These are phyloP conservation scores for Sebastolobus altivelis DNA, from an alignment of 2,797 vertebrate species.

Conservation along the genomic window DNA sequence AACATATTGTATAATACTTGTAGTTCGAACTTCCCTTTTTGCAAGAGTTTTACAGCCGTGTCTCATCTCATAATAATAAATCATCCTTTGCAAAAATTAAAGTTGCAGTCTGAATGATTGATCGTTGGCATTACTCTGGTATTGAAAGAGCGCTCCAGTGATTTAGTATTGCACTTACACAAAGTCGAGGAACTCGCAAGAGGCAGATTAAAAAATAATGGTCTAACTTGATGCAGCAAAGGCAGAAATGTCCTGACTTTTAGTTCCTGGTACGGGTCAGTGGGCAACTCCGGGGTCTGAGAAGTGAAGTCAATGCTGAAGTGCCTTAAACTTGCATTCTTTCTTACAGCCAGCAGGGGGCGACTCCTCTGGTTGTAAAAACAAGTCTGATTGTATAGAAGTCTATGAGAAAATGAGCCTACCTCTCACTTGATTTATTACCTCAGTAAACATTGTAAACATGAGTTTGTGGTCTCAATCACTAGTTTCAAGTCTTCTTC, in stretches of 20 bases:
- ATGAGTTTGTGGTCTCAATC: too few species aligned
- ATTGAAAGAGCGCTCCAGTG: neutral
- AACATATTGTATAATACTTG: neutral
- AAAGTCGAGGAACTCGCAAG: neutral
- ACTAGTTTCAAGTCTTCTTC: too few species aligned
- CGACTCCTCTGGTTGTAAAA: too few species aligned
- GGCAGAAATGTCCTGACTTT: neutral
- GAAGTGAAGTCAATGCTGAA: too few species aligned
- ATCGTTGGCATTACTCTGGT: neutral
- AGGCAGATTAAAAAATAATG: neutral
- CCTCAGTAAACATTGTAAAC: too few species aligned
- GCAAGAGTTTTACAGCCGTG: neutral
- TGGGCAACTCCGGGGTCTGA: too few species aligned
- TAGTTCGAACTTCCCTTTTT: neutral
- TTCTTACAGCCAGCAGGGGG: too few species aligned
- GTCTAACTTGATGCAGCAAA: neutral
- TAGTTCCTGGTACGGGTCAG: neutral
- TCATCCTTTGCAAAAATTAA: neutral
- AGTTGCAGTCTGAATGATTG: constrained; percentile 13
- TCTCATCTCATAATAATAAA: neutral
- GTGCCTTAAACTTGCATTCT: too few species aligned
- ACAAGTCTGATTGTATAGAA: too few species aligned
- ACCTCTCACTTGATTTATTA: too few species aligned
- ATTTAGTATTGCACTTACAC: neutral
- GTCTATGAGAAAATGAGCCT: too few species aligned